Conservation (phyloP, 1,140 invertebrate species). For the Drosophila elegans region DNA sequence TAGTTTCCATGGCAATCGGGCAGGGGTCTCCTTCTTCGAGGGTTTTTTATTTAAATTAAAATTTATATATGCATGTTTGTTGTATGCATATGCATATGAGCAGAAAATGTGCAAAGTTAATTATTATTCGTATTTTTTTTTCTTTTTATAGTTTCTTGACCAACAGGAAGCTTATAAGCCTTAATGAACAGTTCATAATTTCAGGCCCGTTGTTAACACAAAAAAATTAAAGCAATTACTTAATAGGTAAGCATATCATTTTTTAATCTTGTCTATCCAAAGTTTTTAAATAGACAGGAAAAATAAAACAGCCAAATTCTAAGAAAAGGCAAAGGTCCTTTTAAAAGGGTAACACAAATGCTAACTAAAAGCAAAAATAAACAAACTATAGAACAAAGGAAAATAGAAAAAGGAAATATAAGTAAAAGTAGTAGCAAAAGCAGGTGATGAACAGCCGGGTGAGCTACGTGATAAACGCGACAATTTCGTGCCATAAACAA, state of each 20-base stretch:
- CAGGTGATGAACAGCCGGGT: slow-evolving; percentile 29
- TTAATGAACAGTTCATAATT: background rate
- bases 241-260: too few species aligned
- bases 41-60: slow-evolving; percentile 28
- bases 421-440: slow-evolving; percentile 20
- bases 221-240: background rate
- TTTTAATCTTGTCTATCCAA: background rate
- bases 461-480: slow-evolving; percentile 73
- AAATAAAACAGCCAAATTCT: too few species aligned
- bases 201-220: background rate
- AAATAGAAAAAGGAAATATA: slow-evolving; percentile 14
- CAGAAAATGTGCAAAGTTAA: slow-evolving; percentile 56
- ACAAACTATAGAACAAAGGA: slow-evolving; percentile 18
- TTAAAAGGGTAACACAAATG: background rate
- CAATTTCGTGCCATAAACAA: slow-evolving; percentile 72
- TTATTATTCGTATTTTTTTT: slow-evolving; percentile 68
- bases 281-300: too few species aligned
- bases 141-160: background rate
- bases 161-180: slow-evolving; percentile 11
- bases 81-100: slow-evolving; percentile 20
- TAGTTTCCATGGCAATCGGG: slow-evolving; percentile 59
- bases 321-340: background rate
- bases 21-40: slow-evolving; percentile 5
- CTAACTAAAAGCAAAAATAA: slow-evolving; percentile 6
- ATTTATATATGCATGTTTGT: slow-evolving; percentile 11